These are phyloP conservation scores for Cygnus olor DNA, from an alignment of 2,797 vertebrate species.

Conservation along the genomic window DNA sequence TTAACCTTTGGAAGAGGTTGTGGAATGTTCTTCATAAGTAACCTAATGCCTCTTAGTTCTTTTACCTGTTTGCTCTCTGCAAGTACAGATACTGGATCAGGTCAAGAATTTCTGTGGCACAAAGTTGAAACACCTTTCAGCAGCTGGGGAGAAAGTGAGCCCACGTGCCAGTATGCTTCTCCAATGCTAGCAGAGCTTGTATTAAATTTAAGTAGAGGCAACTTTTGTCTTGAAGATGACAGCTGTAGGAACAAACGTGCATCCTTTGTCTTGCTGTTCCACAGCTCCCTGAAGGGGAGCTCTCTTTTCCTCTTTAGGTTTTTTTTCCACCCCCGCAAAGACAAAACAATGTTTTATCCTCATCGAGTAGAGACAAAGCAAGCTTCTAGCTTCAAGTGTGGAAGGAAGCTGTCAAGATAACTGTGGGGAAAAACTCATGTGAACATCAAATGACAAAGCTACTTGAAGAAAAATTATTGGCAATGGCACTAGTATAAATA, in stretches of 20 bases:
- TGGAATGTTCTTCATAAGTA: neutral
- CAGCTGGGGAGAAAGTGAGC: too few relatives aligned
- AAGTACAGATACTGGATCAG: neutral
- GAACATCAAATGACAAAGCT: neutral
- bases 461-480: neutral
- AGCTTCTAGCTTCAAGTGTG: neutral
- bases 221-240: neutral
- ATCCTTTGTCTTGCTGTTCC: neutral
- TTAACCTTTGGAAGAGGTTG: neutral
- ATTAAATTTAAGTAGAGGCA: neutral
- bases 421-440: neutral
- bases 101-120: neutral
- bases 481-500: fast-evolving
- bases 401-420: neutral
- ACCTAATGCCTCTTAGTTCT: neutral
- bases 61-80: neutral
- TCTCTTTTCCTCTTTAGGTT: neutral
- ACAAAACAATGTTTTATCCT: neutral
- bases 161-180: neutral
- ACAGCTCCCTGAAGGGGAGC: neutral
- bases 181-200: neutral
- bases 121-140: neutral
- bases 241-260: neutral
- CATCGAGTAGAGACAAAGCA: neutral
- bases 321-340: neutral